These are phyloP conservation scores for Thera obeliscata DNA, from an alignment of 2,888 invertebrate species.

Conservation along the genomic window DNA sequence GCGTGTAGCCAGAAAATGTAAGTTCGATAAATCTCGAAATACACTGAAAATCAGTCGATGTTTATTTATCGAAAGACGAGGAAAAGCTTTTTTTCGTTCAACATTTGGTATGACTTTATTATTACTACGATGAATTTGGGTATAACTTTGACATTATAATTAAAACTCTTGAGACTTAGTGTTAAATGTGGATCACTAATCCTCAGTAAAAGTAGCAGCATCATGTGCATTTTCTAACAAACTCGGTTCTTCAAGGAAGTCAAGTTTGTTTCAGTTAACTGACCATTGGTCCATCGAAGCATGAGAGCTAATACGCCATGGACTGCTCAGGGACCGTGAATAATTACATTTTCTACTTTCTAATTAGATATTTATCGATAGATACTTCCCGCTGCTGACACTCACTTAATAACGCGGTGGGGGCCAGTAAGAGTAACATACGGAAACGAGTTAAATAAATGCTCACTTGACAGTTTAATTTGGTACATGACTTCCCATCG, in stretches of 20 bases:
- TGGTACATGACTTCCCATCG: conserved; percentile 15
- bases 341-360: conserved; percentile 69
- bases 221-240: too few relatives aligned
- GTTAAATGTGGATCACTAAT: too few relatives aligned
- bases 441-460: conserved; percentile 24
- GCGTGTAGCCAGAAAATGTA: background rate
- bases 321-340: conserved; percentile 42
- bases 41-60: background rate
- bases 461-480: conserved; percentile 24
- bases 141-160: too few relatives aligned
- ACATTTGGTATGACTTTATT: too few relatives aligned
- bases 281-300: conserved; percentile 28
- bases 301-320: conserved; percentile 34
- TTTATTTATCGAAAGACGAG: background rate
- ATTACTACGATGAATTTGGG: too few relatives aligned
- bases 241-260: background rate
- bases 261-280: conserved; percentile 19
- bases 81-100: background rate
- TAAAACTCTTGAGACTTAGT: too few relatives aligned
- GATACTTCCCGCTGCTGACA: conserved; percentile 47
- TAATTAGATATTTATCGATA: conserved; percentile 60
- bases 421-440: conserved; percentile 35
- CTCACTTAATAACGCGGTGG: conserved; percentile 45
- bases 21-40: background rate
- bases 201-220: too few relatives aligned